These are phyloP conservation scores for Phaenicophaeus curvirostris DNA, from an alignment of 2,797 vertebrate species.

Conservation along the genomic window DNA sequence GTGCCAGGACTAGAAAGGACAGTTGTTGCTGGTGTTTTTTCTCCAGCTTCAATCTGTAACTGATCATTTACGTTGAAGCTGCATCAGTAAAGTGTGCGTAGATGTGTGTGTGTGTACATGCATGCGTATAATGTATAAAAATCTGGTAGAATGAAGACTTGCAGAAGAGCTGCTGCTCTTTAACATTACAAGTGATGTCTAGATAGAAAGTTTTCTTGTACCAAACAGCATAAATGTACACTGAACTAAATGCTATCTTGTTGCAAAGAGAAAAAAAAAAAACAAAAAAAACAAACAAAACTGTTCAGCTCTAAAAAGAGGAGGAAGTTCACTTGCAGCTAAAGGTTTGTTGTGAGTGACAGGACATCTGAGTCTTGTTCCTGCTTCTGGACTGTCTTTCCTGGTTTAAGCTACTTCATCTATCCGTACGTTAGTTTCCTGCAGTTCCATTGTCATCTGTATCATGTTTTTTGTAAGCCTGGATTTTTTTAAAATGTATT, in stretches of 20 bases:
- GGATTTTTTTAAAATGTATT: neutral
- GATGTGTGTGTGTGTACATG: neutral
- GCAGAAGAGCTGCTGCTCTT: neutral
- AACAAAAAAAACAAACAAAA: neutral
- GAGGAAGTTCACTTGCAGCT: slow-evolving; percentile 17
- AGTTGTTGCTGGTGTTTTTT: neutral
- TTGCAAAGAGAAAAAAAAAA: neutral
- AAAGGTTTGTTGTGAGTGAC: neutral
- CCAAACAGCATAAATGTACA: neutral
- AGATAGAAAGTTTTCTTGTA: neutral
- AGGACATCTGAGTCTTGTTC: neutral
- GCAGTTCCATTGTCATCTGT: neutral
- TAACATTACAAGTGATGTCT: neutral
- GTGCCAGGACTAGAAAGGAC: neutral
- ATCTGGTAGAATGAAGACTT: neutral
- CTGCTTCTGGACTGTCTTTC: neutral
- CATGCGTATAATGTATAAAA: neutral
- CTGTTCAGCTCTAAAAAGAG: neutral
- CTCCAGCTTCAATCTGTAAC: neutral
- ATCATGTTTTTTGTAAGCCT: neutral
- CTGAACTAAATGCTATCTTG: neutral
- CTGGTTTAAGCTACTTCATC: neutral
- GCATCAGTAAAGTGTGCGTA: neutral
- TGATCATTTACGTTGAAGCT: neutral
- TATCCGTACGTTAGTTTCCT: neutral